Conservation (phyloP, 2,888 invertebrate species). For the Conistra vaccinii region DNA sequence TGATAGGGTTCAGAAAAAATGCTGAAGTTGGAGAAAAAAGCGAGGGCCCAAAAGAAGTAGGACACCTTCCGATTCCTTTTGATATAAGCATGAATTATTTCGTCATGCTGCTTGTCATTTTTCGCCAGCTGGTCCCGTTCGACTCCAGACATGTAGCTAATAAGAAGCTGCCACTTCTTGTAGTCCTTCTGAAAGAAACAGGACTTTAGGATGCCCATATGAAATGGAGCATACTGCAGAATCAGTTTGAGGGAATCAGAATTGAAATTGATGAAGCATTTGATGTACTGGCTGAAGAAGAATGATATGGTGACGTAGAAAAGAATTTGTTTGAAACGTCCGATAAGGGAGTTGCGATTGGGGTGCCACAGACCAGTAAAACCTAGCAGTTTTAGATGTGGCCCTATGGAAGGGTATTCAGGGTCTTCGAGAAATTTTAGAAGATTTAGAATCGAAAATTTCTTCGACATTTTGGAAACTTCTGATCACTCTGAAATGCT, state of each 20-base stretch:
- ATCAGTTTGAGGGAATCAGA: constrained; percentile 73
- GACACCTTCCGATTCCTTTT: constrained; percentile 74
- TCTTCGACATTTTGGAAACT: constrained; percentile 41
- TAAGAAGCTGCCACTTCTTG: constrained; percentile 74
- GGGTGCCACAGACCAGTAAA: constrained; percentile 78
- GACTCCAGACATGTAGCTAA: constrained; percentile 74
- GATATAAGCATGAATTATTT: constrained; percentile 73
- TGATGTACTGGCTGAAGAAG: constrained; percentile 79
- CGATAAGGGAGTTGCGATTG: constrained; percentile 56
- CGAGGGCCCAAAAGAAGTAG: constrained; percentile 78
- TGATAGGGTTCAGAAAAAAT: constrained; percentile 80
- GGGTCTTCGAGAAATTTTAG: constrained; percentile 73
- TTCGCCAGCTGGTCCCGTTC: constrained; percentile 72
- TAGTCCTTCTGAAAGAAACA: constrained; percentile 77
- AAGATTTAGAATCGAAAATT: constrained; percentile 41
- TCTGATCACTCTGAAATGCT: constrained; percentile 25
- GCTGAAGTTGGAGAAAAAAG: constrained; percentile 75
- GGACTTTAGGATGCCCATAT: constrained; percentile 78
- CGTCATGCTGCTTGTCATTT: constrained; percentile 59
- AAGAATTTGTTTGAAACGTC: constrained; percentile 71
- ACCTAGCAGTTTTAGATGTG: constrained; percentile 73
- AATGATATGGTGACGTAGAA: constrained; percentile 73
- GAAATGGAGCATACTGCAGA: constrained; percentile 80
- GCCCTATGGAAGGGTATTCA: constrained; percentile 77
- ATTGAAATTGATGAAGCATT: constrained; percentile 72